Evolutionary conservation across 2,797 vertebrate species (phyloP).

Genomic region (Pygocentrus nattereri): DNA sequence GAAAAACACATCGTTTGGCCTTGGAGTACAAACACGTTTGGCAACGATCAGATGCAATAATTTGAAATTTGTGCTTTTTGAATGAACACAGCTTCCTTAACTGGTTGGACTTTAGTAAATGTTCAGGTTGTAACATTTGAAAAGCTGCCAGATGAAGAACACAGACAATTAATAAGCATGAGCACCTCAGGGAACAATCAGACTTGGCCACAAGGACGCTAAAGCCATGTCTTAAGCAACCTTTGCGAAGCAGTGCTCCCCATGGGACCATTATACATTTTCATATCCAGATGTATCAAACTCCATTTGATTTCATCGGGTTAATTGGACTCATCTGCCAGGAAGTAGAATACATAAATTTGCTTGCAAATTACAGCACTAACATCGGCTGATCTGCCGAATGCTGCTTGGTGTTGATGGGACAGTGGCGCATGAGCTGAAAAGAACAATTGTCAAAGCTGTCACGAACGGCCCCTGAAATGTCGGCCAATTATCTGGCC

Average conservation of each 20-base stretch:
- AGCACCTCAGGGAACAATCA: conserved; percentile 54
- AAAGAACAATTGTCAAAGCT: conserved; percentile 63
- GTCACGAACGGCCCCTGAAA: conserved; percentile 41
- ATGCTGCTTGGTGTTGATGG: conserved; percentile 57
- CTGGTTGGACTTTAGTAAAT: neutral
- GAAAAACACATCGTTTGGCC: neutral
- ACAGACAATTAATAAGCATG: conserved; percentile 67
- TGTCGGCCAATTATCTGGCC: conserved; percentile 64
- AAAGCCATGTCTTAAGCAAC: conserved; percentile 73
- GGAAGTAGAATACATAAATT: conserved; percentile 62
- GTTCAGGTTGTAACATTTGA: conserved; percentile 60
- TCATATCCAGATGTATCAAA: conserved; percentile 74
- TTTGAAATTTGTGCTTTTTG: neutral
- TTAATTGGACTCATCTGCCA: conserved; percentile 77
- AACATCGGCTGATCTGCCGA: conserved; percentile 52
- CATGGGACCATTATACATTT: conserved; percentile 67
- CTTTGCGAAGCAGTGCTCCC: conserved; percentile 71
- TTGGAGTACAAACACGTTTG: neutral
- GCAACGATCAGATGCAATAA: neutral
- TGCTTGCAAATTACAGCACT: conserved; percentile 50
- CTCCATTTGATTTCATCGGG: conserved; percentile 74
- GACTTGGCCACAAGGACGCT: conserved; percentile 58
- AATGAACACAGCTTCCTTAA: neutral
- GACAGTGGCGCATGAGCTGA: conserved; percentile 64
- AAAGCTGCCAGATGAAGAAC: conserved; percentile 69